Percentiles rank a stretch among this genome's conserved stretches.
Conservation (phyloP, 1,140 invertebrate species). For the Cherax destructor region DNA sequence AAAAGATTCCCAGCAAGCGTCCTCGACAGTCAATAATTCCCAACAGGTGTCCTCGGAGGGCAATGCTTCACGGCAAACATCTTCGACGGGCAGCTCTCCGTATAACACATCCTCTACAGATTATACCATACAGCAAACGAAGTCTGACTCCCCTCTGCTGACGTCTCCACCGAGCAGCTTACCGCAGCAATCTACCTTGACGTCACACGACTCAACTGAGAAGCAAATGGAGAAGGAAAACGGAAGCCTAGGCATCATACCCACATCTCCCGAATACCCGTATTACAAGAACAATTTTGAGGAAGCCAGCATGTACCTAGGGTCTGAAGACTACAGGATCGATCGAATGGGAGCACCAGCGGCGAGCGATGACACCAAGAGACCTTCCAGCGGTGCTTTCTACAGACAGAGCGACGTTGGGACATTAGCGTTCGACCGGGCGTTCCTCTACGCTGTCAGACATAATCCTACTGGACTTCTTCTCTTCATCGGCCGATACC, state of each 20-base stretch:
- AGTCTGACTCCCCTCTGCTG: not conserved
- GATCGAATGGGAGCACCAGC: conserved; percentile 11
- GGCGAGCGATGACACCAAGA: not conserved
- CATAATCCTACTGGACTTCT: conserved; percentile 70
- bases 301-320: not conserved
- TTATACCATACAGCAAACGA: not conserved
- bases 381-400: not conserved
- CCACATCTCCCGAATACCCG: conserved; percentile 9
- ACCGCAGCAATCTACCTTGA: not conserved
- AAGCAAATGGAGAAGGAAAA: not conserved
- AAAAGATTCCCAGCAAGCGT: not conserved
- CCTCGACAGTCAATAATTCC: not conserved
- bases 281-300: conserved; percentile 23
- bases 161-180: not conserved
- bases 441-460: conserved; percentile 71
- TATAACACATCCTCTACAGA: not conserved
- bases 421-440: conserved; percentile 68
- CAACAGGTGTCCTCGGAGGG: not conserved
- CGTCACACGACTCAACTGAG: not conserved
- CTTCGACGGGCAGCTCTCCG: not conserved
- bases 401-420: conserved; percentile 41
- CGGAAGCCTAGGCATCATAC: not conserved
- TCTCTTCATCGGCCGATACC: conserved; percentile 66
- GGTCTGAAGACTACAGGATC: not conserved
- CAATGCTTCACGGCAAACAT: not conserved